These are phyloP conservation scores for Steinernema scapterisci DNA, from an alignment of 2,888 invertebrate species.

Conservation along the genomic window DNA sequence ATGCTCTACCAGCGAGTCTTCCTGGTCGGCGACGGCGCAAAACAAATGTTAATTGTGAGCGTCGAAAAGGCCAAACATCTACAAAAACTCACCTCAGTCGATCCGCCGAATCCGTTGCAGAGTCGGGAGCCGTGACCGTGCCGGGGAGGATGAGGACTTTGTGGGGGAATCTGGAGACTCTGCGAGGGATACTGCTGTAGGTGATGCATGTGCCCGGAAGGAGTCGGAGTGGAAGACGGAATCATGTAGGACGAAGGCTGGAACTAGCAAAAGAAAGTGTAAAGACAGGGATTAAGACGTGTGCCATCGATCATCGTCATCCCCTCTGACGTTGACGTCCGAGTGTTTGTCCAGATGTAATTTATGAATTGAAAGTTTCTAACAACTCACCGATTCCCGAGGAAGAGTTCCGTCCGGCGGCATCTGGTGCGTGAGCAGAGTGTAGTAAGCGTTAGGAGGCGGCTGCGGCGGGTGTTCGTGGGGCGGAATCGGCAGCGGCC, in stretches of 20 bases:
- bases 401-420: background rate
- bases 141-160: slow-evolving; percentile 5
- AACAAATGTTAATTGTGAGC: slow-evolving; percentile 2
- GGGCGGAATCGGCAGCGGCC: slow-evolving; percentile 15
- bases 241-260: slow-evolving; percentile 33
- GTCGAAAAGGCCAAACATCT: background rate
- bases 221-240: background rate
- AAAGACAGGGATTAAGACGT: background rate
- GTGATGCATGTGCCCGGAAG: slow-evolving; percentile 4
- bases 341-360: background rate
- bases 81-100: slow-evolving; percentile 75
- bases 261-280: slow-evolving; percentile 7
- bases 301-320: slow-evolving; percentile 16
- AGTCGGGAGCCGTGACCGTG: slow-evolving; percentile 8
- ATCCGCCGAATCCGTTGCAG: slow-evolving; percentile 95
- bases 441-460: slow-evolving; percentile 2
- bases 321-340: background rate
- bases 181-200: slow-evolving; percentile 13
- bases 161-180: slow-evolving; percentile 20
- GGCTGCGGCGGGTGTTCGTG: background rate
- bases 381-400: background rate
- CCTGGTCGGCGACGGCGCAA: slow-evolving; percentile 14
- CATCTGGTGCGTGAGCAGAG: slow-evolving; percentile 15
- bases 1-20: background rate
- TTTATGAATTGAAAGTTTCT: background rate